Evolutionary conservation across 2,113 vertebrate species (phyloP), one percentile per base, ranked within the genome.

Genomic region (Cairina moschata): DNA sequence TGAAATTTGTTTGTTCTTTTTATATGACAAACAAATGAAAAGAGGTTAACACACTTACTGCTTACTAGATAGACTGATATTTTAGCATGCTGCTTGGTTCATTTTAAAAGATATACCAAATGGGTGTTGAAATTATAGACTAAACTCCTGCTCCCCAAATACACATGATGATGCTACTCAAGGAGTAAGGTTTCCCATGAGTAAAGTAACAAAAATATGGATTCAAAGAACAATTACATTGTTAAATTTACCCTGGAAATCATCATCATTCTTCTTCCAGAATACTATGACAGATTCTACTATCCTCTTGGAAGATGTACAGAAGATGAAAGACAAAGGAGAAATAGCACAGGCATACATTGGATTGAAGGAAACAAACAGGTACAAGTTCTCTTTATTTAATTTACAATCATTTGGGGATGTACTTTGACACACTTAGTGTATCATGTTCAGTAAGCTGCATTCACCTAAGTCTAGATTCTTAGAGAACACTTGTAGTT

Each of bases 301-400:
- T 40, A 96, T 99, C 75, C 98, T 99, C 83, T 97, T 98, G 81
- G 98, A 99, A 94, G 99, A 99, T 81, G 98, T 99, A 40, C 98
- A 99, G 23, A 99, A 99, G 97, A 98, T 99, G 98, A 99, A 99
- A 91, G 99, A 99, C 82, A 98, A 98, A 87, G 99, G 99, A 52
- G 99, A 99, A 98, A 98, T 99, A 96, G 99, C 99, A 62, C 99
- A 99, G 97, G 99, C 99, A 0, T 99, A 99, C 95, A 97, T 99
- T 55, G 98, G 99, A n/a, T 98, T 99, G 96, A 99, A 99, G 97
- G 99, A 99, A 94, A 99, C 99, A 42, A 99, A 99, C 98, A 99
- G 99, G 98, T 98, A 98, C 72, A 72, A 83, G n/a, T 65, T 88
- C 63, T 83, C 36, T 67, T 71, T 48, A 21, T 93, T 83, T 76